phyloP scores from a whole-genome alignment of 2,113 vertebrate genomes.

The Pagrus major region DNA sequence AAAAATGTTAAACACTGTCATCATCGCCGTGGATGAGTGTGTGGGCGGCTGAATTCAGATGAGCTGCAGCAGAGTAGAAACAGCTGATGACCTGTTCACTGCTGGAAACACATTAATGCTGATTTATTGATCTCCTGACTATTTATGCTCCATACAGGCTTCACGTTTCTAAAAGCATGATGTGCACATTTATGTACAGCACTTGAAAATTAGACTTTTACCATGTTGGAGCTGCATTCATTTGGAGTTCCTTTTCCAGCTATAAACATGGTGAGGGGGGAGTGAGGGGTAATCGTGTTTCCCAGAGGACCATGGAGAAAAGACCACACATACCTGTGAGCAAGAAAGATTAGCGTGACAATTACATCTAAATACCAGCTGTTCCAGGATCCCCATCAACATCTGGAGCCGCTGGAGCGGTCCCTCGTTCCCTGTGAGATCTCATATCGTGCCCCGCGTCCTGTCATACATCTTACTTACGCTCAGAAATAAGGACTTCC shows the following conservation, averaged over 20 bases:
- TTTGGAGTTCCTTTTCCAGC: too few species aligned
- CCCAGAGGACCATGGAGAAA: too few species aligned
- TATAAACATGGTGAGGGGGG: too few species aligned
- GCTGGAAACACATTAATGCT: slow-evolving; percentile 1
- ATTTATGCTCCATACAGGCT: neutral
- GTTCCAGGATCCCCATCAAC: slow-evolving; percentile 45
- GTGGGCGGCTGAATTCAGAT: neutral
- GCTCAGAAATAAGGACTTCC: slow-evolving; percentile 4
- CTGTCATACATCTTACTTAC: slow-evolving; percentile 43
- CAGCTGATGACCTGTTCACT: slow-evolving; percentile 17
- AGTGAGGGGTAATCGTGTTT: too few species aligned
- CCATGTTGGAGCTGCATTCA: neutral
- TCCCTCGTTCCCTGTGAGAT: slow-evolving; percentile 39
- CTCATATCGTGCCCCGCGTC: slow-evolving; percentile 32
- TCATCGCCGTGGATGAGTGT: neutral
- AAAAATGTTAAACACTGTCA: neutral
- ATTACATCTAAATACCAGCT: slow-evolving; percentile 57
- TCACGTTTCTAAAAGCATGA: neutral
- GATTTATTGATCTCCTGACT: slow-evolving; percentile 31
- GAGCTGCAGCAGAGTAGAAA: neutral
- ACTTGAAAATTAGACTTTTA: neutral
- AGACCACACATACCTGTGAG: slow-evolving; percentile 27
- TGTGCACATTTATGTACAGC: neutral
- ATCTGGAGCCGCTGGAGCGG: slow-evolving; percentile 53
- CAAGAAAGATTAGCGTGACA: slow-evolving; percentile 5